Conservation (phyloP, 2,113 vertebrate species). For the Phaetusa simplex region DNA sequence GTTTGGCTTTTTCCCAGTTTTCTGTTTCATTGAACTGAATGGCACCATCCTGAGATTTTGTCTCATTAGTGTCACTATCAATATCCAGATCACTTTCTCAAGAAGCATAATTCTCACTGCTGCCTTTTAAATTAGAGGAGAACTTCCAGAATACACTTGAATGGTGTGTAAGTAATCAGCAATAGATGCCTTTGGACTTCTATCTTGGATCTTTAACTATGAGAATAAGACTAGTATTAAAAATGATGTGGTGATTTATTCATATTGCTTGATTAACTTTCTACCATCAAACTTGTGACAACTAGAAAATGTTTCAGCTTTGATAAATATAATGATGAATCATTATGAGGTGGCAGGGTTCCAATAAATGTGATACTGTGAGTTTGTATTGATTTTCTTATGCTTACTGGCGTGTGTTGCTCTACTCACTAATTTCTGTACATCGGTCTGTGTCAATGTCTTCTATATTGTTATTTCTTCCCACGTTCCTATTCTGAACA, state of each 20-base stretch:
- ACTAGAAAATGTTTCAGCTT: background rate
- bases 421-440: background rate
- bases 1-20: background rate
- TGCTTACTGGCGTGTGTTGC: background rate
- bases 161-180: background rate
- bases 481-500: background rate
- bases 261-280: background rate
- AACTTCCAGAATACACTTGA: background rate
- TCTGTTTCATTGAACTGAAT: background rate
- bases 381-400: background rate
- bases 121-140: background rate
- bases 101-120: background rate
- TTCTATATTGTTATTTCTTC: background rate
- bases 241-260: slow-evolving; percentile 19
- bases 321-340: background rate
- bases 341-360: background rate
- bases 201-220: background rate
- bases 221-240: background rate
- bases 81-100: background rate
- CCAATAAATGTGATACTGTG: background rate
- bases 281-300: background rate
- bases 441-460: background rate
- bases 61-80: background rate
- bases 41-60: background rate
- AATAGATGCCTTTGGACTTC: background rate